phyloP scores from a whole-genome alignment of 2,888 invertebrate species.

The Imbricaverruca yamaguchii region DNA sequence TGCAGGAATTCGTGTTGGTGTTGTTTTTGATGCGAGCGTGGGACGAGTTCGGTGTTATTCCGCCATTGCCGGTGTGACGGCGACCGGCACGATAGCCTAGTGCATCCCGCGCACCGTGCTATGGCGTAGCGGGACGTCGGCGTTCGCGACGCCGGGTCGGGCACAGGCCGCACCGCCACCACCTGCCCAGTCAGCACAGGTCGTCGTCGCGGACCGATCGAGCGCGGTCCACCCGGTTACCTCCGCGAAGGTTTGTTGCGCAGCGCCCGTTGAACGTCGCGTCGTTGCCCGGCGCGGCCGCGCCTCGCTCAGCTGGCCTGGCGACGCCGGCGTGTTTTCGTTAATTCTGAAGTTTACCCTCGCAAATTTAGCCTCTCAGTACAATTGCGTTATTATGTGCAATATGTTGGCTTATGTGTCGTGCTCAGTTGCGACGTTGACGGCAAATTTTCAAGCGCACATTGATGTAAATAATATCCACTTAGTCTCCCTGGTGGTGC shows the following conservation, averaged over 20 bases:
- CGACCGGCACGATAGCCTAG: not conserved
- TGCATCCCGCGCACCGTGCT: not conserved
- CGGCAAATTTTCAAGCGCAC: not conserved
- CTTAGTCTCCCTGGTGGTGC: not conserved
- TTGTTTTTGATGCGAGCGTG: not conserved
- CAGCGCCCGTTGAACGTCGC: not conserved
- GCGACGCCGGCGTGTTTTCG: not conserved
- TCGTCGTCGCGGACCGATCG: not conserved
- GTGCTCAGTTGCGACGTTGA: not conserved
- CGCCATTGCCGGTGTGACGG: not conserved
- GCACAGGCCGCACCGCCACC: not conserved
- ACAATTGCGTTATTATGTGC: conserved; percentile 12
- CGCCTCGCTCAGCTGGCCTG: not conserved
- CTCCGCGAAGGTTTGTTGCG: not conserved
- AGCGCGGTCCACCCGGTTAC: not conserved
- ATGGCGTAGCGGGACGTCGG: not conserved
- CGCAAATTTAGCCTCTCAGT: not conserved
- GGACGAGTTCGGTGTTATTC: not conserved
- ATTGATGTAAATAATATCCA: not conserved
- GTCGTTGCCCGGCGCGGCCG: not conserved
- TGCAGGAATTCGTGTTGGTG: not conserved
- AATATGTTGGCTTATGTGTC: not conserved
- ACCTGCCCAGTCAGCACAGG: not conserved
- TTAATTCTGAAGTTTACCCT: not conserved
- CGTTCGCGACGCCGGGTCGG: not conserved